Evolutionary conservation across 2,113 vertebrate species (phyloP).

Genomic region (Austrofundulus limnaeus): DNA sequence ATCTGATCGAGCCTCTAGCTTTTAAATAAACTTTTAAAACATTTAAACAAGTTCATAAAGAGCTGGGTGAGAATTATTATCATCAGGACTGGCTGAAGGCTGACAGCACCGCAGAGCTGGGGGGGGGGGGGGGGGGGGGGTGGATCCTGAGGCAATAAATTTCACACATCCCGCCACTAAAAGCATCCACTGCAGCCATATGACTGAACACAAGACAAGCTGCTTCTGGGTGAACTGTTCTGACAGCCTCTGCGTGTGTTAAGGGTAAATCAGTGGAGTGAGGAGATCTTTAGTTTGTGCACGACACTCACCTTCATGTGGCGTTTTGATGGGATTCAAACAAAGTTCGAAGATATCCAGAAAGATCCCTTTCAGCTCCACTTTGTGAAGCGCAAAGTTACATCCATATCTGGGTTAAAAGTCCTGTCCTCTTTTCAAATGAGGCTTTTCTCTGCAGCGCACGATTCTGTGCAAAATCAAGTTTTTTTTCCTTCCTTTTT

Average conservation of each 20-base stretch:
- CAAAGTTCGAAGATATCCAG: slow-evolving; percentile 19
- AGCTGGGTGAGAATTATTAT: no score
- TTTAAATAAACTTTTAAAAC: no score
- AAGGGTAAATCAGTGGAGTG: not conserved
- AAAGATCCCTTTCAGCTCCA: slow-evolving; percentile 30
- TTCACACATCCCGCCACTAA: not conserved
- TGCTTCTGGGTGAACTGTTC: not conserved
- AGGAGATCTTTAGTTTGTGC: not conserved
- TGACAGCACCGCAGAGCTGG: no score
- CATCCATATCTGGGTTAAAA: slow-evolving; percentile 73
- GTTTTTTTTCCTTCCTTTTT: not conserved
- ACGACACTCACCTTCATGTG: slow-evolving; percentile 79
- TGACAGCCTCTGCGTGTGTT: slow-evolving; percentile 7
- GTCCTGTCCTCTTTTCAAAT: slow-evolving; percentile 1
- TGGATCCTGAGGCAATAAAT: not conserved
- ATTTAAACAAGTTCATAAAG: no score
- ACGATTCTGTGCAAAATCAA: slow-evolving; percentile 6
- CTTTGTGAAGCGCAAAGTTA: slow-evolving; percentile 42
- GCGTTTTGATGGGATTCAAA: slow-evolving; percentile 18
- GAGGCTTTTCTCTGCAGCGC: slow-evolving; percentile 6
- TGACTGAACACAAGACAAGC: not conserved
- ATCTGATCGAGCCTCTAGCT: no score
- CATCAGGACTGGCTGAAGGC: no score
- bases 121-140: not conserved
- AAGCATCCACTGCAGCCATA: not conserved